A percentile compares a stretch with the other conserved stretches of the same genome.
Evolutionary conservation across 2,113 vertebrate genomes (phyloP).

Genomic region (Eurypyga helias): DNA sequence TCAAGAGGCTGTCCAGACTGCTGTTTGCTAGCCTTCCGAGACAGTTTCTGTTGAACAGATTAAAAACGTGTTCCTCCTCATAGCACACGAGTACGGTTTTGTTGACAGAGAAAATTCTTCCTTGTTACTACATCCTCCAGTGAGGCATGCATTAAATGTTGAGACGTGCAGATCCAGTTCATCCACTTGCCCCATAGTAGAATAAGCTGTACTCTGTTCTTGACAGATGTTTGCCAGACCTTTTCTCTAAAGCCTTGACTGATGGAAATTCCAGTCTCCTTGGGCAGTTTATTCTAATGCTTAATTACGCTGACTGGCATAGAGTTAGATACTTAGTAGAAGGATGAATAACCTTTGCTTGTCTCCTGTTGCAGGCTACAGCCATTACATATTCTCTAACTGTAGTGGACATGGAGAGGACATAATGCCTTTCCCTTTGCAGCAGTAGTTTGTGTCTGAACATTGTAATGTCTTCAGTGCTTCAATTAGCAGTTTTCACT

Average conservation of each 20-base stretch:
- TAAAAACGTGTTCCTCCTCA: conserved; percentile 17
- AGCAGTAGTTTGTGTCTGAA: not conserved
- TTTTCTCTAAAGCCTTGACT: not conserved
- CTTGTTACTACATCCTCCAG: not conserved
- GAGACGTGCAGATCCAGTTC: not conserved
- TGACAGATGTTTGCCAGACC: conserved; percentile 39
- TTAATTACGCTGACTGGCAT: not conserved
- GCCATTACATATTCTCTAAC: not conserved
- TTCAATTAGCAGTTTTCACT: not conserved
- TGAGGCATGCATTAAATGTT: not conserved
- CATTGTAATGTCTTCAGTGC: not conserved
- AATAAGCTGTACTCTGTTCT: not conserved
- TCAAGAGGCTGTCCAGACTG: not conserved
- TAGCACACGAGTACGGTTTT: not conserved
- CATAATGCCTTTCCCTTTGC: not conserved
- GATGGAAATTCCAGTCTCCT: conserved; percentile 23
- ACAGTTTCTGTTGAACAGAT: not conserved
- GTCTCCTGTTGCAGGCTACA: not conserved
- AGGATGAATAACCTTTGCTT: not conserved
- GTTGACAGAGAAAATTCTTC: conserved; percentile 10
- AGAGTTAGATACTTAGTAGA: not conserved
- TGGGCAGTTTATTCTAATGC: not conserved
- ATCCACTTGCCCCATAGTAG: conserved; percentile 9
- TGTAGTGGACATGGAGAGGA: not conserved
- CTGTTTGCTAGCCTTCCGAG: not conserved